Evolutionary conservation across 2,888 invertebrate species (phyloP), one percentile per base, ranked within the genome.

Genomic region (Drosophila atripex): DNA sequence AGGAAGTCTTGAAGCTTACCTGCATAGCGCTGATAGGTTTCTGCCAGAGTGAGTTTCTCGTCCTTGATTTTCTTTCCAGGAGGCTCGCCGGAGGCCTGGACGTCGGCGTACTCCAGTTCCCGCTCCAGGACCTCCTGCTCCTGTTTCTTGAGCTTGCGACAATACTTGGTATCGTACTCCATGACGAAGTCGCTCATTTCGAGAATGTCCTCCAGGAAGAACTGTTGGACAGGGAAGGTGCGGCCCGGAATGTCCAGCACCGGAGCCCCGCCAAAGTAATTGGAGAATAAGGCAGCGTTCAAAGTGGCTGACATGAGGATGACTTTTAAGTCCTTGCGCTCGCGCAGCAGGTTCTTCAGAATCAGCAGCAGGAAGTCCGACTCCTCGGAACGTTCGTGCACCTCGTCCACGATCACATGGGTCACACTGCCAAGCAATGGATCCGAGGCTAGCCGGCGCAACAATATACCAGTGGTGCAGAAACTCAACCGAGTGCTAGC

Each of bases 231-330:
- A 0, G 97, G 96, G 89, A 95, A 97, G 0, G 97, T 97, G 87
- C 96, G 92, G 12, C 96, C 97, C 52, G 97, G 96, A 82, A 97
- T 96, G 87, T 95, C 94, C 69, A 98, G 92, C 46, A 97, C 93
- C 1, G 97, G 97, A 63, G 95, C 94, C 39, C 94, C 93, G 0
- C 84, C 89, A 90, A 98, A 98, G 91, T 98, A 98, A 47, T 94
- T 92, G 1, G 96, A 95, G 89, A 98, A 98, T 59, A 97, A 91
- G 32, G 95, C 94, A 1, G 96, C 95, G 90, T 98, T 98, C 80
- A 98, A 91, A 0, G 98, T 97, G 2, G 98, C 98, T 88, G 97
- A 98, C 98, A 98, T 98, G 6, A 98, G 92, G 84, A 98, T 94
- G 0, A 98, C 93, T 80, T 95, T 96, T 54, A 98, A 91, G 87